phyloP scores from a whole-genome alignment of 1,140 invertebrate genomes.

The Venustaconcha ellipsiformis region DNA sequence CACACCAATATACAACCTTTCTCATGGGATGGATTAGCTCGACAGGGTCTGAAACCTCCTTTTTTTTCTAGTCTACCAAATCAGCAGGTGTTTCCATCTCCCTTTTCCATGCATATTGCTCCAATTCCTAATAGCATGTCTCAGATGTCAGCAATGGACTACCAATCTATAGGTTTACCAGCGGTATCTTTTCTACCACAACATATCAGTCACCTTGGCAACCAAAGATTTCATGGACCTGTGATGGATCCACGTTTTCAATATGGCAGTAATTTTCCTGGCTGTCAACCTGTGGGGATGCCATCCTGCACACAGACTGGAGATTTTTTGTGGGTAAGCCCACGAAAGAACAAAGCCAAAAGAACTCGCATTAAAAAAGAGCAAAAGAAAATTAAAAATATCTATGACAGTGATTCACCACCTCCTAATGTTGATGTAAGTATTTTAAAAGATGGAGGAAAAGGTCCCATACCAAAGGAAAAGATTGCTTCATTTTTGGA shows the following conservation, averaged over 20 bases:
- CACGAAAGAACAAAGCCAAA: conserved; percentile 29
- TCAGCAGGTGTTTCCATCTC: conserved; percentile 31
- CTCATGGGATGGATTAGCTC: no score
- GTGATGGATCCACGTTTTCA: conserved; percentile 7
- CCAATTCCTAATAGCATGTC: neutral
- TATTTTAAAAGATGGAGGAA: conserved; percentile 43
- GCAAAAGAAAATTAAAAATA: conserved; percentile 44
- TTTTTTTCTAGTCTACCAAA: conserved; percentile 25
- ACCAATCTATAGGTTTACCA: neutral
- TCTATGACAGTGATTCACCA: conserved; percentile 53
- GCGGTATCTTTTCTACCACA: conserved; percentile 7
- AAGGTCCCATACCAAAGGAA: conserved; percentile 45
- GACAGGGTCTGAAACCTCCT: no score
- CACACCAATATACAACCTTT: no score
- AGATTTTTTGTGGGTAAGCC: conserved; percentile 37
- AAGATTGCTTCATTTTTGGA: conserved; percentile 21
- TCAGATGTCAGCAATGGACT: neutral
- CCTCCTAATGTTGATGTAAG: conserved; percentile 58
- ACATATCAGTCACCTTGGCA: neutral
- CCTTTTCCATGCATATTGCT: neutral
- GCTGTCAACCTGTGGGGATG: neutral
- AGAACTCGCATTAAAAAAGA: conserved; percentile 34
- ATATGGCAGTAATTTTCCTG: conserved; percentile 7
- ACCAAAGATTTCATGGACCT: neutral
- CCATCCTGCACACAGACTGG: conserved; percentile 17